These are phyloP conservation scores for Chlorodrepanis virens DNA, from an alignment of 2,113 vertebrate species.

Conservation along the genomic window DNA sequence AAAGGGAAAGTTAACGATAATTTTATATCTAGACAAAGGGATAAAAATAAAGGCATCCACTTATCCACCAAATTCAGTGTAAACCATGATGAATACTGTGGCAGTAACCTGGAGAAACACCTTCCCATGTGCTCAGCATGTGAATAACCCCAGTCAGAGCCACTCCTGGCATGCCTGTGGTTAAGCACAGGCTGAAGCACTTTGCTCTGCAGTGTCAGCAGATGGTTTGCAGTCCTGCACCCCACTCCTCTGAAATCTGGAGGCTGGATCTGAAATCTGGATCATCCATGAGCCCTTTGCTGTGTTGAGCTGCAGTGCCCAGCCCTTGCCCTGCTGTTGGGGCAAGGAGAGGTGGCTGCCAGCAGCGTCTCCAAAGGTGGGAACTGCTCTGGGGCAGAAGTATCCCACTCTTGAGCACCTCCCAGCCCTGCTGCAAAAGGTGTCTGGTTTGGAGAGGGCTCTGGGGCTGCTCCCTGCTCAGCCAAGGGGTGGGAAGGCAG, in stretches of 20 bases:
- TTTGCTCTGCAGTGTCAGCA: not conserved
- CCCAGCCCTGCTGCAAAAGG: not conserved
- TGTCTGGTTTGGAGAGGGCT: not conserved
- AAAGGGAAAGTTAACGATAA: not conserved
- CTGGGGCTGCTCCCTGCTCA: too few relatives aligned
- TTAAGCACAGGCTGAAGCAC: not conserved
- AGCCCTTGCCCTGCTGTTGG: accelerated
- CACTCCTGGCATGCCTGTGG: accelerated
- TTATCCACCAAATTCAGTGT: not conserved
- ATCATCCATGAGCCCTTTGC: not conserved
- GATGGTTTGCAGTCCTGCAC: not conserved
- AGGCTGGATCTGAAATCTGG: not conserved
- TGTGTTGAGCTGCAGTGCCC: accelerated
- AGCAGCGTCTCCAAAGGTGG: not conserved
- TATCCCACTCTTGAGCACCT: not conserved
- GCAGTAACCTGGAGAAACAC: not conserved
- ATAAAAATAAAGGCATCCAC: not conserved
- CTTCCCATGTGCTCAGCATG: not conserved
- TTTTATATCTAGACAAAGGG: not conserved
- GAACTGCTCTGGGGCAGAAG: not conserved
- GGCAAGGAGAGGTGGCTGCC: not conserved
- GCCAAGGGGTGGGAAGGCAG: not conserved
- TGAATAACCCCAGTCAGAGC: not conserved
- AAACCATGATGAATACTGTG: not conserved
- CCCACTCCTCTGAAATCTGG: not conserved